Percentiles rank a stretch among this genome's conserved stretches.
Evolutionary conservation across 2,113 vertebrate genomes (phyloP).

Genomic region (Anhinga rufa): DNA sequence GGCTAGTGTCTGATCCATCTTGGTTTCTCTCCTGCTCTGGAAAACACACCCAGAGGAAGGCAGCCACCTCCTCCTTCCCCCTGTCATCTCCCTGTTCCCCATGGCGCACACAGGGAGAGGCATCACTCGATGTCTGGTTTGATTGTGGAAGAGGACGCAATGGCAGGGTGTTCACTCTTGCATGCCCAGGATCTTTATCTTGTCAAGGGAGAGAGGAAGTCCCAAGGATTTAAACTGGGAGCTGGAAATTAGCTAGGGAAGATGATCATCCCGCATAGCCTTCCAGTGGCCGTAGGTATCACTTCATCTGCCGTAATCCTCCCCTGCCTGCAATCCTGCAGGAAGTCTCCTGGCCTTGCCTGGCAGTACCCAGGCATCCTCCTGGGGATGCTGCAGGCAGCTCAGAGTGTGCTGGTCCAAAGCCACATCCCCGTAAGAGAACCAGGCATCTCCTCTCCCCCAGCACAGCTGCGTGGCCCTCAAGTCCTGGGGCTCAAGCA

Average conservation of each 20-base stretch:
- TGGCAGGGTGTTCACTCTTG: background rate
- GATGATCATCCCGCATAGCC: background rate
- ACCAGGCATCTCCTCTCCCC: background rate
- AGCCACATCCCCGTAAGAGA: background rate
- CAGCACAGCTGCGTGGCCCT: fast-evolving
- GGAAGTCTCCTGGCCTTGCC: background rate
- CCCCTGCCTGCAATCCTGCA: background rate
- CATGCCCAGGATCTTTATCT: slow-evolving; percentile 23
- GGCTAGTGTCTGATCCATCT: background rate
- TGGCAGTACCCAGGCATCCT: background rate
- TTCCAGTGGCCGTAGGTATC: background rate
- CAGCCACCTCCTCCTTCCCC: background rate
- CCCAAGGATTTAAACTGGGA: background rate
- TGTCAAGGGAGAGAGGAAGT: background rate
- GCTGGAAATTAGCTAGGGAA: background rate
- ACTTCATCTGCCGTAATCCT: background rate
- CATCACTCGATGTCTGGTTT: background rate
- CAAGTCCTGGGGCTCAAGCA: no score
- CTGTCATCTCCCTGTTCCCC: background rate
- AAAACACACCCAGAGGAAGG: slow-evolving; percentile 42
- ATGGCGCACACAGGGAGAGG: background rate
- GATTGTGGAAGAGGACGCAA: background rate
- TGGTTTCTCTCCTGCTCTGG: slow-evolving; percentile 27
- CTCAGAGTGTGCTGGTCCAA: background rate
- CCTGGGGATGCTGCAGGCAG: background rate